A percentile compares a stretch with the other conserved stretches of the same genome.
Conservation (phyloP, 2,888 invertebrate genomes). For the Balanococcus diminutus region DNA sequence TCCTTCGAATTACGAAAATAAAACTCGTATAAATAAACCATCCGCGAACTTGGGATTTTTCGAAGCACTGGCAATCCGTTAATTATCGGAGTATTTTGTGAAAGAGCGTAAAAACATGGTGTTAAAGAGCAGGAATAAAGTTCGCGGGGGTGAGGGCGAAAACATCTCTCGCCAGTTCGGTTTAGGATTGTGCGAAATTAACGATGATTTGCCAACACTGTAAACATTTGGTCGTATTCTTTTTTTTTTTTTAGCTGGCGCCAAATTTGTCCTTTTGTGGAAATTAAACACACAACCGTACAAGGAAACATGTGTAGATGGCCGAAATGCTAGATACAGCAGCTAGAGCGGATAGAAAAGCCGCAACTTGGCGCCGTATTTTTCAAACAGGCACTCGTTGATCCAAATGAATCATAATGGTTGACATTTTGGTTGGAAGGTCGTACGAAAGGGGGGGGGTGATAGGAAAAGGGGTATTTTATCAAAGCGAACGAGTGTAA, state of each 20-base stretch:
- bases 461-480: not conserved
- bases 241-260: conserved; percentile 21
- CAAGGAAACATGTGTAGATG: conserved; percentile 33
- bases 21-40: not conserved
- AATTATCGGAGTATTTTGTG: not conserved
- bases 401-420: conserved; percentile 39
- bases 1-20: not conserved
- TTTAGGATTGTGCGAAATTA: not conserved
- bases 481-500: not conserved
- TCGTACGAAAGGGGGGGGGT: not conserved
- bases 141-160: not conserved
- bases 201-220: conserved; percentile 35
- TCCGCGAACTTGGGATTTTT: not conserved
- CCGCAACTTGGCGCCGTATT: conserved; percentile 20
- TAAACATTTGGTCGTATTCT: not conserved
- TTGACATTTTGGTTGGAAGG: not conserved
- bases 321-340: not conserved
- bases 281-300: conserved; percentile 13
- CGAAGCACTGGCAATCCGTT: not conserved
- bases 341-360: not conserved
- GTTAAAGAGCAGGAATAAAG: not conserved
- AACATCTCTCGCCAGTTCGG: not conserved
- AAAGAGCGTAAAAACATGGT: not conserved
- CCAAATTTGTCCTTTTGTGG: conserved; percentile 39
- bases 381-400: conserved; percentile 16